phyloP scores from a whole-genome alignment of 2,888 invertebrate genomes.

The Conomelus anceps region DNA sequence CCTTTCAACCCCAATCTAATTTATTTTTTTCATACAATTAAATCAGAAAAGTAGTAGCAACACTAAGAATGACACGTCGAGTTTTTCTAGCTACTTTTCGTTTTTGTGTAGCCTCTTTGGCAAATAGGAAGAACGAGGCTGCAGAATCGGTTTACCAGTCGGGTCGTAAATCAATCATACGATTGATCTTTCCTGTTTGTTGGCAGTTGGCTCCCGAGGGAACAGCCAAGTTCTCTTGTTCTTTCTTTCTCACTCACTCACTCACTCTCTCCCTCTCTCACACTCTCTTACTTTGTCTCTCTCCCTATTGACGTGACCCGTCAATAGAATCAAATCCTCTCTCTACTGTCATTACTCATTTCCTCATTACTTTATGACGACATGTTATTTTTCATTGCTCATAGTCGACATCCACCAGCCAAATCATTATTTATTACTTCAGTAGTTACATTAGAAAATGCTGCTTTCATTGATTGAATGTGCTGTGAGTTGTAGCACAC shows the following conservation, averaged over 20 bases:
- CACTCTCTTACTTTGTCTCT: not conserved
- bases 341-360: not conserved
- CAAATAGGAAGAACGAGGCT: not conserved
- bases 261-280: not conserved
- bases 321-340: not conserved
- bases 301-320: not conserved
- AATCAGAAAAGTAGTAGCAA: not conserved
- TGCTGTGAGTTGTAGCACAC: not conserved
- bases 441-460: not conserved
- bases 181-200: not conserved
- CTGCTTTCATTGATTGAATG: not conserved
- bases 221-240: not conserved
- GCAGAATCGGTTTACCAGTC: not conserved
- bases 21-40: not conserved
- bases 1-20: not conserved
- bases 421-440: not conserved
- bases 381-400: not conserved
- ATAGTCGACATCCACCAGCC: not conserved
- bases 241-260: not conserved
- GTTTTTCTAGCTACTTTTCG: not conserved
- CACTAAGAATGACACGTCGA: not conserved
- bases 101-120: not conserved
- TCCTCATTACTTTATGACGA: not conserved
- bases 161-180: not conserved
- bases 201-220: not conserved